Evolutionary conservation across 1,140 invertebrate genomes (phyloP).

Genomic region (Pseudomyrmex flavicornis): DNA sequence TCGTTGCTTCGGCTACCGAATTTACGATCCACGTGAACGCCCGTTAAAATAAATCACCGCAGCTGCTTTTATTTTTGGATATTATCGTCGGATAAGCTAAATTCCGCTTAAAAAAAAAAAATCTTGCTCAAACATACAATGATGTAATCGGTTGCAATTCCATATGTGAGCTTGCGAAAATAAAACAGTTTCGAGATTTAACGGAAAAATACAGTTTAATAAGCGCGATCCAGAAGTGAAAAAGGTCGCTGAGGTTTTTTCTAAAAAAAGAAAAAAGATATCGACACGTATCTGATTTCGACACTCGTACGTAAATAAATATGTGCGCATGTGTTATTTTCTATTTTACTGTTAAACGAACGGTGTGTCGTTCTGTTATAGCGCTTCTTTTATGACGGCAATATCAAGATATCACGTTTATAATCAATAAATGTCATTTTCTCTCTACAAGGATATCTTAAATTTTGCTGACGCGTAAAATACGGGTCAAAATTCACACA

Average conservation of each 20-base stretch:
- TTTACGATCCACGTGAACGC: constrained; percentile 24
- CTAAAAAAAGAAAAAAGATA: no score
- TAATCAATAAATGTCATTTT: constrained; percentile 33
- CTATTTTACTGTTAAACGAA: constrained; percentile 4
- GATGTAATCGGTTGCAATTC: no score
- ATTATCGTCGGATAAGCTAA: not conserved
- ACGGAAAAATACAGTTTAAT: not conserved
- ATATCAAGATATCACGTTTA: constrained; percentile 22
- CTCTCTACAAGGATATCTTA: not conserved
- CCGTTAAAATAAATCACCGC: constrained; percentile 12
- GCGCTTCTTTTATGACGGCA: not conserved
- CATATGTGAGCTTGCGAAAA: no score
- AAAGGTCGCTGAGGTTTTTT: not conserved
- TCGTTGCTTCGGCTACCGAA: constrained; percentile 12
- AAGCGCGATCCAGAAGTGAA: not conserved
- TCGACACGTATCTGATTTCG: no score
- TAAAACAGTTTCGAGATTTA: not conserved
- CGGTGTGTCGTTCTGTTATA: not conserved
- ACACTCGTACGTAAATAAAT: not conserved
- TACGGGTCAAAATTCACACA: not conserved
- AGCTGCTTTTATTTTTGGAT: not conserved
- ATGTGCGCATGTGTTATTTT: not conserved
- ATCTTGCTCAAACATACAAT: not conserved
- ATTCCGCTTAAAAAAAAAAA: not conserved
- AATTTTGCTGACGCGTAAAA: constrained; percentile 13